Percentiles rank a stretch among this genome's conserved stretches.
phyloP scores from a whole-genome alignment of 2,797 vertebrate genomes.

The Ctenopoma kingsleyae region DNA sequence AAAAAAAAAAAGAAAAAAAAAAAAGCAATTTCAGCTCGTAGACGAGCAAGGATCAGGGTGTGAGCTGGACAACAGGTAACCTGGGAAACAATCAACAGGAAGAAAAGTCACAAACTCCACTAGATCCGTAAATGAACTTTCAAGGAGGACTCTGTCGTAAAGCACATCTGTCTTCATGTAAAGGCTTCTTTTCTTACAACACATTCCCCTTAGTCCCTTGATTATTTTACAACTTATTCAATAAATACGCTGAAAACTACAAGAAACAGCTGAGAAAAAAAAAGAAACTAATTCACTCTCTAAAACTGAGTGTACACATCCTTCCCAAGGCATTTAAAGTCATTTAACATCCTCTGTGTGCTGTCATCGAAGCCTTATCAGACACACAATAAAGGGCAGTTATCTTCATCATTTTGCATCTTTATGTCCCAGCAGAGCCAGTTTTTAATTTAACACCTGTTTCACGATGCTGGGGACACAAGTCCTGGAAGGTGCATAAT shows the following conservation, averaged over 20 bases:
- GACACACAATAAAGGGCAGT: conserved; percentile 33
- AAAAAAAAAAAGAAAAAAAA: background rate
- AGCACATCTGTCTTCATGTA: conserved; percentile 58
- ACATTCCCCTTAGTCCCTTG: conserved; percentile 64
- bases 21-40: background rate
- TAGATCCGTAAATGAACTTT: conserved; percentile 10
- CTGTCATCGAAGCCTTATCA: conserved; percentile 19
- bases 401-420: conserved; percentile 16
- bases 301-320: conserved; percentile 40
- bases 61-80: conserved; percentile 12
- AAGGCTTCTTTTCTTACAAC: conserved; percentile 50
- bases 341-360: conserved; percentile 15
- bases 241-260: conserved; percentile 72
- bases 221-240: conserved; percentile 60
- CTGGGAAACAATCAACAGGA: conserved; percentile 57
- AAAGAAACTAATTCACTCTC: conserved; percentile 22
- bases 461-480: conserved; percentile 1
- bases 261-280: conserved; percentile 9
- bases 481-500: conserved; percentile 25
- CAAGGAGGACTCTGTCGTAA: conserved; percentile 40
- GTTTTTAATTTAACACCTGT: background rate
- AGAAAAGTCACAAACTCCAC: conserved; percentile 21
- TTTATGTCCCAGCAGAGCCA: conserved; percentile 14
- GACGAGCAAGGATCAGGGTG: background rate
- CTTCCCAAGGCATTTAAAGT: conserved; percentile 37